These are phyloP conservation scores for Cotesia glomerata DNA, from an alignment of 1,140 invertebrate species.

Conservation along the genomic window DNA sequence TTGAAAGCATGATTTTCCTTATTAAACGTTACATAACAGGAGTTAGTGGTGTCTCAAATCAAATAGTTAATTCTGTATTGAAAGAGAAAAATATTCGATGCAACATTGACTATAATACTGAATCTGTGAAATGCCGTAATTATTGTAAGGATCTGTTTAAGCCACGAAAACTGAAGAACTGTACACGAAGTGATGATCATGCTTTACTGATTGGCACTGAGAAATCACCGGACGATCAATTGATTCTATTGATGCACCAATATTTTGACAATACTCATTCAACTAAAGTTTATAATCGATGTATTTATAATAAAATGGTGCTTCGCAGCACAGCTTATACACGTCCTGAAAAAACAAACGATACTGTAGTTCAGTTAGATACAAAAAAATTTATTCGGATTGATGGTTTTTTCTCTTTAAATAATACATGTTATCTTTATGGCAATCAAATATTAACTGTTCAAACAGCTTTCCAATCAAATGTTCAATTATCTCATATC, in stretches of 20 bases:
- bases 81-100: background rate
- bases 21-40: background rate
- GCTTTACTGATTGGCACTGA: background rate
- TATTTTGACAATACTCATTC: background rate
- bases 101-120: background rate
- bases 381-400: background rate
- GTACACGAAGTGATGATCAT: conserved; percentile 1
- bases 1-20: conserved; percentile 1
- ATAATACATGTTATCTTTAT: background rate
- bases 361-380: conserved; percentile 15
- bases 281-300: background rate
- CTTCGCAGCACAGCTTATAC: conserved; percentile 4
- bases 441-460: background rate
- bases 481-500: background rate
- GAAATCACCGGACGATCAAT: background rate
- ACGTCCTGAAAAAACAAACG: background rate
- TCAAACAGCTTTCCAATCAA: background rate
- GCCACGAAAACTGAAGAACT: background rate
- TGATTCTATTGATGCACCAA: background rate
- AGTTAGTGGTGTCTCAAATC: conserved; percentile 1
- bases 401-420: background rate
- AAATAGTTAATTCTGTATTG: background rate
- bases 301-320: background rate
- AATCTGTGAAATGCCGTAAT: background rate
- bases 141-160: conserved; percentile 20